Evolutionary conservation across 2,113 vertebrate species (phyloP).

Genomic region (Boulengeromyrus knoepffleri): DNA sequence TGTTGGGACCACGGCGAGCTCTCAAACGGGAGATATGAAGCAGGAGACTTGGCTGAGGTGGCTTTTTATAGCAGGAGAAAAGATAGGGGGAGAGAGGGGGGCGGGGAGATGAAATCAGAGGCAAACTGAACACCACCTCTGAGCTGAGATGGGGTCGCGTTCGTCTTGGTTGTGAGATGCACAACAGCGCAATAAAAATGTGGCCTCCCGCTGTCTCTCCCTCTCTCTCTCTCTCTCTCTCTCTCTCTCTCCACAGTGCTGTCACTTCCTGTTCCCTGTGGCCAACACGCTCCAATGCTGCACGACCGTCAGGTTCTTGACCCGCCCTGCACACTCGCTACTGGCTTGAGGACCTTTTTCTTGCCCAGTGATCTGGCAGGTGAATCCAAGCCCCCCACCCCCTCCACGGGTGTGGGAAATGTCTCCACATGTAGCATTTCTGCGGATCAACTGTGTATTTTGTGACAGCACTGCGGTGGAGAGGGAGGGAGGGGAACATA

Average conservation of each 20-base stretch:
- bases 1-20: not conserved
- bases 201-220: not conserved
- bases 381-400: not conserved
- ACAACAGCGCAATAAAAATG: not conserved
- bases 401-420: not conserved
- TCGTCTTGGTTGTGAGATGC: not conserved
- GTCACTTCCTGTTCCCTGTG: not conserved
- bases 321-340: not conserved
- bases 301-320: too few relatives aligned
- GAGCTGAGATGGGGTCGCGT: not conserved
- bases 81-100: not conserved
- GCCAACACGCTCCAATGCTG: not conserved
- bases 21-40: not conserved
- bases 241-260: not conserved
- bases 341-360: not conserved
- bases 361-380: not conserved
- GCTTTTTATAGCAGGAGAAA: slow-evolving; percentile 1
- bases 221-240: not conserved
- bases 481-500: not conserved
- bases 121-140: not conserved
- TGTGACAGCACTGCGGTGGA: not conserved
- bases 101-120: not conserved
- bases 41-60: not conserved
- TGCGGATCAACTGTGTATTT: not conserved
- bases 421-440: not conserved